Evolutionary conservation across 1,140 invertebrate genomes (phyloP), one percentile per base, ranked within the genome.

Genomic region (Heterodera carotae): DNA sequence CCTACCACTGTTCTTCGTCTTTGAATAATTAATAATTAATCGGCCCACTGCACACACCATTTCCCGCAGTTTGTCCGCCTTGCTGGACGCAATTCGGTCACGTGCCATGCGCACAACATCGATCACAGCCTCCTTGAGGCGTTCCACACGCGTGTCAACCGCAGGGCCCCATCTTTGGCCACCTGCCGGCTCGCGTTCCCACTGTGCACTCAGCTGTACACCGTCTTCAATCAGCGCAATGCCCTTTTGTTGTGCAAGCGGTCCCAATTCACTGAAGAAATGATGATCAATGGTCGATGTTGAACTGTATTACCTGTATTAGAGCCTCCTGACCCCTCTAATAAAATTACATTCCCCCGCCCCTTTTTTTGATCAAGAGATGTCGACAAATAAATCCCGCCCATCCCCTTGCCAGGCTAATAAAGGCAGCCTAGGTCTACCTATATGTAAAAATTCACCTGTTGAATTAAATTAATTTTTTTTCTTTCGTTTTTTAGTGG

Each of bases 141-240:
- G 70, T 22, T 75, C 67, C n/a, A 88, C 71, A 12, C 77, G 60
- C 56, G 75, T 75, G 56, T 77, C 77, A 2, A 66, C 60, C 31
- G 62, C 80, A 72, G 56, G 25, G 27, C 64, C 12, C 31, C 31
- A 29, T 34, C 2, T 22, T 27, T 25, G 10, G 31, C 36, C 71
- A 1, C 25, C 27, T 15, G 31, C 36, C 12, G 53, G n/a, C 33
- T 33, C 53, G n/a, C 56, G 56, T 36, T 74, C 64, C 72, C 56
- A 74, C 36, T 71, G 56, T 31, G 27, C 22, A 34, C 43, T 66
- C 39, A 59, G 25, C 64, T 81, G 83, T 25, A 78, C 77, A 33
- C 86, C 85, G 69, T 86, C 84, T 7, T 86, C 78, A 39, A 87
- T 86, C 5, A 86, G 31, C 7, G 80, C 68, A 48, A 71, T 48